phyloP scores from a whole-genome alignment of 2,113 vertebrate species.

The Silurus asotus region DNA sequence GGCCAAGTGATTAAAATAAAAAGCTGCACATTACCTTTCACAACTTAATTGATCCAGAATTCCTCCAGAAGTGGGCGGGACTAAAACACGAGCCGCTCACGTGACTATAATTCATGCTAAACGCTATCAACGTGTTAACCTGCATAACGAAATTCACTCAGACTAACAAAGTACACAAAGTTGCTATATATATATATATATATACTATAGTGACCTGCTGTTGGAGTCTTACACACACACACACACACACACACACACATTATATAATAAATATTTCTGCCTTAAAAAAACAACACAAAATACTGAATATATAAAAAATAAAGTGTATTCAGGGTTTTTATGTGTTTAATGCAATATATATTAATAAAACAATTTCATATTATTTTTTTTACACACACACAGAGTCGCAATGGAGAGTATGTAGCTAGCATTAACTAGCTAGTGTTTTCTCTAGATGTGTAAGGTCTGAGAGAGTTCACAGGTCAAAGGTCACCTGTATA shows the following conservation, averaged over 20 bases:
- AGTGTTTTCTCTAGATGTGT: not conserved
- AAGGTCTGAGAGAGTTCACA: not conserved
- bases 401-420: not conserved
- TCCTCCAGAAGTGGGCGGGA: not conserved
- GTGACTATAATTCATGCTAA: too few species aligned
- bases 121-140: too few species aligned
- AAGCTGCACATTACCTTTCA: too few species aligned
- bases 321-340: not conserved
- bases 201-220: too few species aligned
- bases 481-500: not conserved
- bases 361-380: too few species aligned
- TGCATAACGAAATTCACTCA: too few species aligned
- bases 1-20: too few species aligned
- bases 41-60: not conserved
- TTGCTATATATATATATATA: too few species aligned
- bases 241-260: too few species aligned
- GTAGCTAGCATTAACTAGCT: not conserved
- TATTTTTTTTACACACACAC: too few species aligned
- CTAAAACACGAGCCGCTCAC: not conserved
- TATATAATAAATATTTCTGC: not conserved
- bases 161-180: too few species aligned
- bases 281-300: not conserved
- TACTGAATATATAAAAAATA: not conserved
- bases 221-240: not conserved
- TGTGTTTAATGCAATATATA: too few species aligned